A percentile compares a stretch with the other conserved stretches of the same genome.
Conservation (phyloP, 2,113 vertebrate species). For the Accipiter virgatus region DNA sequence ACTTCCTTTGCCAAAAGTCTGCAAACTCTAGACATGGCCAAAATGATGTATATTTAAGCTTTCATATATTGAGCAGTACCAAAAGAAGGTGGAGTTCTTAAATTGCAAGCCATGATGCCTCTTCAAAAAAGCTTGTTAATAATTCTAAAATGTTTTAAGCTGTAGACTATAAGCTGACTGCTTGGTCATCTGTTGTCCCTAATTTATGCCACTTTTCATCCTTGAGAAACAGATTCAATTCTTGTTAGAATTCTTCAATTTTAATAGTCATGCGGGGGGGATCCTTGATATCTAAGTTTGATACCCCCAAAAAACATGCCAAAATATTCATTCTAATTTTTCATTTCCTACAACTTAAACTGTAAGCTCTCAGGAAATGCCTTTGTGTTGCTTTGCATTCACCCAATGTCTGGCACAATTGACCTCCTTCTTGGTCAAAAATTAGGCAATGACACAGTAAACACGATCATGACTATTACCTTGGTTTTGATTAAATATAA, state of each 20-base stretch:
- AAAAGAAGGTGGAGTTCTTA: background rate
- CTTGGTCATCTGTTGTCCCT: background rate
- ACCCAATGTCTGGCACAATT: background rate
- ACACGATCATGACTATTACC: background rate
- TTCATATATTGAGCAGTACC: background rate
- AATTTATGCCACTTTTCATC: background rate
- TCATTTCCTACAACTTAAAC: background rate
- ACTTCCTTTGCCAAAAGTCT: background rate
- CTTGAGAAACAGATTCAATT: background rate
- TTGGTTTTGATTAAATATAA: background rate
- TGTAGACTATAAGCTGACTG: background rate
- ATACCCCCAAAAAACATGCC: background rate
- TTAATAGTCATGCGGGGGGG: background rate
- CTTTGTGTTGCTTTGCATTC: background rate
- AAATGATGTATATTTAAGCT: background rate
- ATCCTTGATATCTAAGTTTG: background rate
- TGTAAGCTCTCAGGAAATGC: background rate
- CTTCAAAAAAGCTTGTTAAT: background rate
- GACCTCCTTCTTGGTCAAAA: background rate
- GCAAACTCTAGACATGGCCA: background rate
- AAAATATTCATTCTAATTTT: background rate
- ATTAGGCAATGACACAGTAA: constrained; percentile 1
- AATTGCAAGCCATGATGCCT: background rate
- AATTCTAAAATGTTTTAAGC: background rate
- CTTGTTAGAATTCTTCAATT: background rate